These are phyloP conservation scores for Hydra vulgaris DNA, from an alignment of 30 jellyfish, hydroid and myxozoan genomes.

Conservation along the genomic window DNA sequence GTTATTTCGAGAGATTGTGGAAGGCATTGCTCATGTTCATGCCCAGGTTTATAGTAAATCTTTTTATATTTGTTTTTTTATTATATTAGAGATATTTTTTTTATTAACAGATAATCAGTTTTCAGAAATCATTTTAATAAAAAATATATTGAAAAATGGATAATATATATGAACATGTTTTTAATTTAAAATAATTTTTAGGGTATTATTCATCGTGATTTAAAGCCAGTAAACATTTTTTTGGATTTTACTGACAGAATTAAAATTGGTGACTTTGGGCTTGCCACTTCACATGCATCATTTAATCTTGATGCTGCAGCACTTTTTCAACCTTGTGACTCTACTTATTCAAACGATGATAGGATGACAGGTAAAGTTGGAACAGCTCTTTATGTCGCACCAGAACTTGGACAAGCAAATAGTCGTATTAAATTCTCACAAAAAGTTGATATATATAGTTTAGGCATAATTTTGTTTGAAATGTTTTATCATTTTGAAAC, in stretches of 20 bases:
- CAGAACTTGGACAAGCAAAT: conserved; percentile 56
- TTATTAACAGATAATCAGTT: too few relatives aligned
- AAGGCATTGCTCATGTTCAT: conserved; percentile 86
- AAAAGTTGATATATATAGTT: conserved; percentile 77
- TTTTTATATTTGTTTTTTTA: neutral
- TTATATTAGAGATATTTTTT: neutral
- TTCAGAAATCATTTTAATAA: too few relatives aligned
- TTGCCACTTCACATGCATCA: conserved; percentile 82
- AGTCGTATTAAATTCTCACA: conserved; percentile 60
- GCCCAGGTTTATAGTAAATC: conserved; percentile 78
- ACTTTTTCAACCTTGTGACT: conserved; percentile 24
- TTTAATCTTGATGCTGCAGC: neutral
- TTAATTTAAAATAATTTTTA: neutral
- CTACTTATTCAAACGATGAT: conserved; percentile 38
- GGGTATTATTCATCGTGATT: conserved; percentile 95
- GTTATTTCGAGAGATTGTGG: conserved; percentile 76
- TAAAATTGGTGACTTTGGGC: conserved; percentile 89
- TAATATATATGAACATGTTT: too few relatives aligned
- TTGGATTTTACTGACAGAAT: conserved; percentile 81
- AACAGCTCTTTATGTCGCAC: conserved; percentile 88
- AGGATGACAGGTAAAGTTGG: conserved; percentile 94
- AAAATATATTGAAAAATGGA: too few relatives aligned
- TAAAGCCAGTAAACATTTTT: conserved; percentile 82
- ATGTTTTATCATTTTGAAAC: conserved; percentile 72
- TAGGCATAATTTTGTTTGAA: conserved; percentile 83